phyloP scores from a whole-genome alignment of 2,113 vertebrate species.

The Xenopus tropicalis region DNA sequence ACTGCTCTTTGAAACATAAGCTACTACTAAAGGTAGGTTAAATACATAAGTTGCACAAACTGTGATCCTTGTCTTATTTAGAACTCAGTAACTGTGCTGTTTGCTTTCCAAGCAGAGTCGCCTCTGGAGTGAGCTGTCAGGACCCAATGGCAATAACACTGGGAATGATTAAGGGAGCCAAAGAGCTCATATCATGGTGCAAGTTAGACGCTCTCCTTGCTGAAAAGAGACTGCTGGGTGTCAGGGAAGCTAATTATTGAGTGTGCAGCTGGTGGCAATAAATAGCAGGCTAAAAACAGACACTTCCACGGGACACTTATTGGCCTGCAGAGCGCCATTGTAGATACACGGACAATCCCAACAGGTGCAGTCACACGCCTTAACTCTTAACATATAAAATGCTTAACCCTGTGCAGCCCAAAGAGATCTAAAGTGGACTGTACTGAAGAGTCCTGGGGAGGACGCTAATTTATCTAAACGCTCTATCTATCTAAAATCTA shows the following conservation, averaged over 20 bases:
- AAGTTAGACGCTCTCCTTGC: constrained; percentile 80
- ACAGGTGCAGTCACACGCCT: constrained; percentile 39
- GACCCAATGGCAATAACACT: not conserved
- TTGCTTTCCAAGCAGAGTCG: too few species aligned
- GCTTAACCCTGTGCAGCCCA: not conserved
- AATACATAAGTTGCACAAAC: too few species aligned
- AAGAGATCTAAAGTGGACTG: too few species aligned
- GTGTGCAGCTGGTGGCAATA: constrained; percentile 88
- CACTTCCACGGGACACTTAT: constrained; percentile 41
- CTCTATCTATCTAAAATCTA: too few species aligned
- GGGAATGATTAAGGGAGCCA: not conserved
- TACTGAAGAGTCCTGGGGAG: too few species aligned
- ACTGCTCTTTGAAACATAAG: too few species aligned
- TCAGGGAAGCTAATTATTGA: constrained; percentile 86
- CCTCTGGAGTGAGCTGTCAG: not conserved
- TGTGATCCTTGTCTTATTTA: too few species aligned
- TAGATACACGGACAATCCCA: constrained; percentile 27
- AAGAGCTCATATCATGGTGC: constrained; percentile 61
- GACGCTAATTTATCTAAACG: too few species aligned
- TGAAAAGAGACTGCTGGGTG: constrained; percentile 85
- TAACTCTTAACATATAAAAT: constrained; percentile 19
- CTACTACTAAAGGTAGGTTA: too few species aligned
- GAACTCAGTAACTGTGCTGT: too few species aligned
- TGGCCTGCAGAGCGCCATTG: constrained; percentile 32
- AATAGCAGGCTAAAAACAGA: constrained; percentile 83